Conservation (phyloP, 2,797 vertebrate species). For the Craterocephalus amniculus region DNA sequence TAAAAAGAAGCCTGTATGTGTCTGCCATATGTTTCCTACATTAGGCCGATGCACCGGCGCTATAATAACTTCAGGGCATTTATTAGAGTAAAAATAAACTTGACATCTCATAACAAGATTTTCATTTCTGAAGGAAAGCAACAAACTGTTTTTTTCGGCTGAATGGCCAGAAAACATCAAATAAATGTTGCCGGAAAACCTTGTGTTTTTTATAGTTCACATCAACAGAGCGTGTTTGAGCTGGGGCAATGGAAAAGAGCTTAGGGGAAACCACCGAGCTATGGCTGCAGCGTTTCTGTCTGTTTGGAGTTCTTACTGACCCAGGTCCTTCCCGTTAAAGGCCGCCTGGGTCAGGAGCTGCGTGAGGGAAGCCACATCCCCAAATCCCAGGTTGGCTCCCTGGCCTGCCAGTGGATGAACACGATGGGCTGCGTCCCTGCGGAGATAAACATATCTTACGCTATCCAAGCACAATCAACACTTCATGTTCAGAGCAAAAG, state of each 20-base stretch:
- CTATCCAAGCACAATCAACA: slow-evolving; percentile 17
- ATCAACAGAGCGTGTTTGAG: slow-evolving; percentile 53
- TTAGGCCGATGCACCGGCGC: slow-evolving; percentile 31
- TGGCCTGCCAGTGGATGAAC: slow-evolving; percentile 97
- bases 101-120: slow-evolving; percentile 45
- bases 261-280: slow-evolving; percentile 62
- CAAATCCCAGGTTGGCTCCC: slow-evolving; percentile 97
- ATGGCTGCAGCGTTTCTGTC: slow-evolving; percentile 52
- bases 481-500: slow-evolving; percentile 16
- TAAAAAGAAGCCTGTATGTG: slow-evolving; percentile 13
- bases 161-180: slow-evolving; percentile 49
- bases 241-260: slow-evolving; percentile 69
- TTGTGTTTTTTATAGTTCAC: slow-evolving; percentile 68
- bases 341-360: slow-evolving; percentile 91
- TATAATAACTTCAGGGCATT: slow-evolving; percentile 46
- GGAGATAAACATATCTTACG: slow-evolving; percentile 52
- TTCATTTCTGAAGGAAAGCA: slow-evolving; percentile 51
- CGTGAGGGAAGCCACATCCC: slow-evolving; percentile 90
- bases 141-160: slow-evolving; percentile 51
- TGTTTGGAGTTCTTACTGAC: slow-evolving; percentile 81
- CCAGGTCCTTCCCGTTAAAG: slow-evolving; percentile 93
- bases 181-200: slow-evolving; percentile 59
- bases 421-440: slow-evolving; percentile 96
- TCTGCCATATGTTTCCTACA: slow-evolving; percentile 50
- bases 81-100: slow-evolving; percentile 45